A percentile compares a stretch with the other conserved stretches of the same genome.
These are phyloP conservation scores for Branchinecta lindahli DNA, from an alignment of 1,140 invertebrate species.

Conservation along the genomic window DNA sequence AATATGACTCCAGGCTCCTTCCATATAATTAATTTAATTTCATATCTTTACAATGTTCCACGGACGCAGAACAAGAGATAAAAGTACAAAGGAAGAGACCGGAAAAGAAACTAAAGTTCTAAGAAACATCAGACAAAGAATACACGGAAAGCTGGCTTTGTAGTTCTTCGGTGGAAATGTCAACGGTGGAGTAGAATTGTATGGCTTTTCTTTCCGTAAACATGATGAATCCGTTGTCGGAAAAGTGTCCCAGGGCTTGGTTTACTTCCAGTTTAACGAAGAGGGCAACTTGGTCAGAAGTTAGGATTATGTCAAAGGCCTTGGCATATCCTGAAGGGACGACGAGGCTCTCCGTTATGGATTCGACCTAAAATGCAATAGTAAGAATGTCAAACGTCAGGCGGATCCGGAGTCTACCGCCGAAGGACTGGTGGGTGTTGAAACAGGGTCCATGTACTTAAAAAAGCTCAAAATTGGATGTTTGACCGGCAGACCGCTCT, in stretches of 20 bases:
- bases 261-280: slow-evolving; percentile 14
- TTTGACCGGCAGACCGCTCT: too few relatives aligned
- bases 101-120: background rate
- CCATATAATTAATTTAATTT: too few relatives aligned
- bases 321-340: background rate
- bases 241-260: slow-evolving; percentile 9
- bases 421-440: too few relatives aligned
- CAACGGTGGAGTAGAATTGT: slow-evolving; percentile 22
- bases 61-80: too few relatives aligned
- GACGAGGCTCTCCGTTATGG: background rate
- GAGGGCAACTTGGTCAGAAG: slow-evolving; percentile 13
- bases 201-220: slow-evolving; percentile 26
- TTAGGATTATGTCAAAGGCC: slow-evolving; percentile 24
- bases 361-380: background rate
- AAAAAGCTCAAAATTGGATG: too few relatives aligned
- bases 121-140: background rate
- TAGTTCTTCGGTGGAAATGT: background rate
- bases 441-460: too few relatives aligned
- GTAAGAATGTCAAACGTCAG: too few relatives aligned
- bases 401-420: too few relatives aligned
- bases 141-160: background rate
- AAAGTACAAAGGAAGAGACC: too few relatives aligned
- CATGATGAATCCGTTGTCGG: slow-evolving; percentile 22
- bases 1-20: too few relatives aligned
- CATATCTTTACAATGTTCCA: too few relatives aligned